Conservation (phyloP, 2,113 vertebrate genomes). For the Tichodroma muraria region DNA sequence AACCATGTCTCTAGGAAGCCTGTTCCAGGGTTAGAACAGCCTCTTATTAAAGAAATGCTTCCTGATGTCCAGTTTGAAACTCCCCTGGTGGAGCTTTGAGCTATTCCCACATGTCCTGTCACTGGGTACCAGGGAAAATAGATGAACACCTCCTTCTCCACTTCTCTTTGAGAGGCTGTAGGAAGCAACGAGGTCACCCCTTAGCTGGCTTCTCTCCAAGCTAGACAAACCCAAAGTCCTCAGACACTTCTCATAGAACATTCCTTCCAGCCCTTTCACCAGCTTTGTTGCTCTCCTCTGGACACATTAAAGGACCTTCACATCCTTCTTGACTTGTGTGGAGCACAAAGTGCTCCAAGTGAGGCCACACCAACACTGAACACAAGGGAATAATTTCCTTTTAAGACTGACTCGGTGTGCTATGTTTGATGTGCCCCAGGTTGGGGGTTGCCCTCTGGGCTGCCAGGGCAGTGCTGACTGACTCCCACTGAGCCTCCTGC, state of each 20-base stretch:
- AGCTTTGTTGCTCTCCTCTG: neutral
- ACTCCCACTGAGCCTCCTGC: neutral
- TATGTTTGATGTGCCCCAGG: neutral
- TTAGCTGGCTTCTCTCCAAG: neutral
- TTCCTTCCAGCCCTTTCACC: neutral
- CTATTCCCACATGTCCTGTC: accelerated
- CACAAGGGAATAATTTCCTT: accelerated
- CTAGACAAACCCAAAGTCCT: neutral
- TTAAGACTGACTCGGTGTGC: neutral
- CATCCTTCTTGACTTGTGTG: neutral
- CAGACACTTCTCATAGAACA: neutral
- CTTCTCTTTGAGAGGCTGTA: neutral
- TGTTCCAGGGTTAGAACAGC: neutral
- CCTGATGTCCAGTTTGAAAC: neutral
- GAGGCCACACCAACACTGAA: neutral
- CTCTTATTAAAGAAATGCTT: neutral
- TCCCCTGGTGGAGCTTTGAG: neutral
- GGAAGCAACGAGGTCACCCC: accelerated
- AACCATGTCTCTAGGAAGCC: neutral
- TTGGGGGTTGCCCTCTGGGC: neutral
- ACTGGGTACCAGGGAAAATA: neutral
- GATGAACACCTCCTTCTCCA: neutral
- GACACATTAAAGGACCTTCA: neutral
- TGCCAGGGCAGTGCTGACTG: neutral
- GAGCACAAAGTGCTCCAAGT: neutral